phyloP scores from a whole-genome alignment of 2,797 vertebrate species.

The Diceros bicornis region DNA sequence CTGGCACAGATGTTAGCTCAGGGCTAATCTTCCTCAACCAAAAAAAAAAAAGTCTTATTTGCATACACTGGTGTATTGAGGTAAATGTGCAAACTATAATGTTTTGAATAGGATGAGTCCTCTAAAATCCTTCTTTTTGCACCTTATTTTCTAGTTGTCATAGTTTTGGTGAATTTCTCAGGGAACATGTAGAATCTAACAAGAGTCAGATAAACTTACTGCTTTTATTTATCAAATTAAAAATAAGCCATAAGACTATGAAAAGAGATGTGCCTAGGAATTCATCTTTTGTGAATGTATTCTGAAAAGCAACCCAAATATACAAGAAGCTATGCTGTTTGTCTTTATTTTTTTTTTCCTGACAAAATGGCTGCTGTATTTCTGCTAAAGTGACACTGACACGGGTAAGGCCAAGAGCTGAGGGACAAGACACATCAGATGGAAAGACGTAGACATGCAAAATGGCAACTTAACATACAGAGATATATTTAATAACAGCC shows the following conservation, averaged over 20 bases:
- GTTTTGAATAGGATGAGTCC: not conserved
- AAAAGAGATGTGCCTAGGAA: not conserved
- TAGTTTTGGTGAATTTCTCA: not conserved
- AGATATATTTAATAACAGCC: not conserved
- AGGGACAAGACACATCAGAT: not conserved
- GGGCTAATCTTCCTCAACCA: too few species aligned
- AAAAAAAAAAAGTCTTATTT: not conserved
- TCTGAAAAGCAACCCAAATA: not conserved
- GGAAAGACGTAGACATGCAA: slow-evolving; percentile 52
- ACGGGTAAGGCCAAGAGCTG: slow-evolving; percentile 72
- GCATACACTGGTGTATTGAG: not conserved
- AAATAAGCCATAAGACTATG: not conserved
- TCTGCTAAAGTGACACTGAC: slow-evolving; percentile 75
- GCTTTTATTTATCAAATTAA: not conserved
- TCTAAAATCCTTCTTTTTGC: not conserved
- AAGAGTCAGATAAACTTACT: not conserved
- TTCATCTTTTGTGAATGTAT: not conserved
- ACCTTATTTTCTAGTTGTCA: not conserved
- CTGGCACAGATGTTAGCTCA: too few species aligned
- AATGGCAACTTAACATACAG: slow-evolving; percentile 32
- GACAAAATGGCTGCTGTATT: slow-evolving; percentile 69
- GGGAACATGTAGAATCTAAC: not conserved
- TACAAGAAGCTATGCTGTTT: not conserved
- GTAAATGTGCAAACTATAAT: not conserved
- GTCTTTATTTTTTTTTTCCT: not conserved